Evolutionary conservation across 2,888 invertebrate species (phyloP), one percentile per base, ranked within the genome.

Genomic region (Mellilla xanthometata): DNA sequence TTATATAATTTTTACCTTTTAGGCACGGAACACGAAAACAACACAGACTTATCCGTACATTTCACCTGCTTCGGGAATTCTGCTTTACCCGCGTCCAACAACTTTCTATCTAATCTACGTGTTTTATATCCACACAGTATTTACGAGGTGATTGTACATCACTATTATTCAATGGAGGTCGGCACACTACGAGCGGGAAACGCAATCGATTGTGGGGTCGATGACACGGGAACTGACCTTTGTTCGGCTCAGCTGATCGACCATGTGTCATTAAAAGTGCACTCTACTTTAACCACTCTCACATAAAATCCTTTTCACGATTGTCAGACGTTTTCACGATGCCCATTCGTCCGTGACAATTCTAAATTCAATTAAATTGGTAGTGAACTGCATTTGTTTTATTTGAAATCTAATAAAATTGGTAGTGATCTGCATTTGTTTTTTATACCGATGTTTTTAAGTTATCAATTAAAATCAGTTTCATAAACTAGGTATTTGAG

Each of bases 181-280:
- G 70, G 52, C 68, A 75, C 75, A 53, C 68, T 68, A 70, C 72
- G 77, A n/a, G 72, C 79, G 84, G 87, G 85, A 85, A 85, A 74
- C 74, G 68, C 76, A 79, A 87, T 88, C 87, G 88, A 89, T 87
- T 78, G 73, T 60, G 75, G 68, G 88, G 81, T 88, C 88, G 76
- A 74, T 70, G 88, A 74, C 87, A 81, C 82, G 76, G 77, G 78
- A 83, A 83, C 81, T 87, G 84, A 89, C 87, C 88, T 87, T 86
- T 86, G 80, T 74, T 75, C 41, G 66, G 56, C 72, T 72, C 83
- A 86, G 86, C 87, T 87, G 86, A 86, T 89, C 85, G 72, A 40
- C 40, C 46, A 68, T 58, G 64, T 63, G 58, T 62, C 60, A 55
- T 61, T 61, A 56, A 45, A 58, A 59, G 62, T 61, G 55, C 52